phyloP scores from a whole-genome alignment of 2,113 vertebrate species.

The Sterna hirundo region DNA sequence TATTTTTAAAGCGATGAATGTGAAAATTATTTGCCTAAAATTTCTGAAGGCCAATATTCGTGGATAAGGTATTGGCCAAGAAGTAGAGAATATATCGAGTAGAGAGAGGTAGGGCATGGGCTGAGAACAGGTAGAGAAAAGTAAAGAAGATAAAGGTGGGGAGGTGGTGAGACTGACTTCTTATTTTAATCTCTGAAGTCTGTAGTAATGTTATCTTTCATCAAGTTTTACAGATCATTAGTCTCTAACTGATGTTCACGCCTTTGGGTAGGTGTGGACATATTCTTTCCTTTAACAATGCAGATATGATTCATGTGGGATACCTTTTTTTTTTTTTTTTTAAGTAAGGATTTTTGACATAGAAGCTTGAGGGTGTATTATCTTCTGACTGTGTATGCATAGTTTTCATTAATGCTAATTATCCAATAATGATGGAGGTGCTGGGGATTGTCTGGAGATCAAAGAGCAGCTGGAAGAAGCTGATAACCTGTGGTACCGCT shows the following conservation, averaged over 20 bases:
- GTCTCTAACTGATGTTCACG: neutral
- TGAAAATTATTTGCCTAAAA: neutral
- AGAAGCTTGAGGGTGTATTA: conserved; percentile 8
- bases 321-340: neutral
- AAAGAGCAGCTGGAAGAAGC: conserved; percentile 61
- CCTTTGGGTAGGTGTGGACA: neutral
- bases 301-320: neutral
- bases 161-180: neutral
- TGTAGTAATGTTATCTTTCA: neutral
- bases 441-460: conserved; percentile 67
- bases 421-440: conserved; percentile 43
- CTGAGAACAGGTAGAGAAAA: neutral
- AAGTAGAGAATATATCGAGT: neutral
- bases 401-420: conserved; percentile 56
- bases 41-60: neutral
- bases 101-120: neutral
- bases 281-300: neutral
- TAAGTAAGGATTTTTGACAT: neutral
- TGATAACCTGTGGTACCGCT: conserved; percentile 72
- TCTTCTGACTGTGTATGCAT: conserved; percentile 1
- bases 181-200: neutral
- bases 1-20: neutral
- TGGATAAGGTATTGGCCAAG: neutral
- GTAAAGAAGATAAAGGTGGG: neutral
- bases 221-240: conserved; percentile 23